Percentiles rank a stretch among this genome's conserved stretches.
Evolutionary conservation across 2,888 invertebrate species (phyloP).

Genomic region (Standfussiana lucernea): DNA sequence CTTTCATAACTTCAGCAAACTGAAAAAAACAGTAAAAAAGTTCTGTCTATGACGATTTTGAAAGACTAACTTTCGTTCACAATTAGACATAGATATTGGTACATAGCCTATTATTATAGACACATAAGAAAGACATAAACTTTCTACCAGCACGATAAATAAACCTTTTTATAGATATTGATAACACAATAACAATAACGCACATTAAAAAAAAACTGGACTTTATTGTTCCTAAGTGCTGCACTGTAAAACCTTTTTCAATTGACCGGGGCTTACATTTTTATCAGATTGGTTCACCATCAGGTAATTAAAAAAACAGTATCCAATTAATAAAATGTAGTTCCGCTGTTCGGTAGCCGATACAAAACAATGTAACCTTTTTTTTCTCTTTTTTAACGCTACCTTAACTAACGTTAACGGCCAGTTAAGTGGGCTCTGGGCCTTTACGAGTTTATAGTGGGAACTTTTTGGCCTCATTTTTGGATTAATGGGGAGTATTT

Average conservation of each 20-base stretch:
- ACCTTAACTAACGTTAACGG: slow-evolving; percentile 86
- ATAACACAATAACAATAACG: slow-evolving; percentile 58
- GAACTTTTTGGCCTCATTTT: slow-evolving; percentile 63
- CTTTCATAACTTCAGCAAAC: background rate
- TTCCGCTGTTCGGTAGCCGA: slow-evolving; percentile 74
- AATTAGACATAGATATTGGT: background rate
- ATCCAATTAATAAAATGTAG: slow-evolving; percentile 88
- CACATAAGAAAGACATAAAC: slow-evolving; percentile 23
- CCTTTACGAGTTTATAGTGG: slow-evolving; percentile 62
- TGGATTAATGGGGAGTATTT: slow-evolving; percentile 43
- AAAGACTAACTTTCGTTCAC: background rate
- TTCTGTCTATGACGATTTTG: background rate
- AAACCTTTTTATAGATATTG: slow-evolving; percentile 44
- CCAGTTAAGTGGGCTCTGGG: slow-evolving; percentile 72
- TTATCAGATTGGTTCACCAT: slow-evolving; percentile 79
- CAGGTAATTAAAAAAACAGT: slow-evolving; percentile 85
- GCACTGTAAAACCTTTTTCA: slow-evolving; percentile 63
- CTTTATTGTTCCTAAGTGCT: slow-evolving; percentile 67
- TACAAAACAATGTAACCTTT: slow-evolving; percentile 84
- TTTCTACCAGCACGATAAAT: slow-evolving; percentile 20
- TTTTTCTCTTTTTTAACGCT: slow-evolving; percentile 73
- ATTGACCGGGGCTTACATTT: slow-evolving; percentile 64
- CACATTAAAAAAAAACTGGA: slow-evolving; percentile 39
- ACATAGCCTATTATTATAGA: background rate
- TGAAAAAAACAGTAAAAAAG: background rate